Evolutionary conservation across 2,113 vertebrate species (phyloP), one percentile per base, ranked within the genome.

Genomic region (Clarias gariepinus): DNA sequence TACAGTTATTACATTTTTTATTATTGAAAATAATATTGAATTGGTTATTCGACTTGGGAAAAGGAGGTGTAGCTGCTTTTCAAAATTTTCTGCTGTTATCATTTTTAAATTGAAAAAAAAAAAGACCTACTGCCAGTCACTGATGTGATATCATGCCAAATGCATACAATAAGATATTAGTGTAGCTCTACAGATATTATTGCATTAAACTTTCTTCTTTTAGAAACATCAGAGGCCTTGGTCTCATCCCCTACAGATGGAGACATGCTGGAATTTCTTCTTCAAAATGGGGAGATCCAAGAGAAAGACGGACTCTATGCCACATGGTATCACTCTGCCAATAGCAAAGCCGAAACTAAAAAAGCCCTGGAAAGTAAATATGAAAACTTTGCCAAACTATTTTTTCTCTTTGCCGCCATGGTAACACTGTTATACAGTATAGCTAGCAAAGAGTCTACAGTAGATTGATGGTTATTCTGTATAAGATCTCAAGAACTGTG

Each of bases 211-310:
- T 80, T 60, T 81, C 30, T 61, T 69, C 15, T 36, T 55, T 30
- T 84, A 86, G 91, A 53, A 81, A 63, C 86, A 8, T 15, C 91
- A 85, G 71, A 28, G 91, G 89, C 80, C 28, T 73, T 58, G 28
- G 25, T 89, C 1, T 84, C 77, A 0, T 96, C 95, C 61, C 53
- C 86, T 53, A 91, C 96, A 0, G 92, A 90, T 3, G 94, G 92
- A 23, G 94, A 97, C 86, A 95, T 97, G 95, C 88, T 97, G 89
- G 95, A 96, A 57, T 97, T 94, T 84, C 91, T 97, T 68, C 33
- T 94, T 47, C 92, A 91, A 85, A 90, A 69, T 0, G 94, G 94
- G 36, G 88, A 93, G 7, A 95, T 97, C 86, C 81, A 80, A 25
- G 33, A 85, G 18, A 91, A 60, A 11, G 96, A 97, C 0, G 96